Base-by-base conservation (phyloP, 64 coral and sea anemone species). In the Dendrophyllia cribrosa region DNA sequence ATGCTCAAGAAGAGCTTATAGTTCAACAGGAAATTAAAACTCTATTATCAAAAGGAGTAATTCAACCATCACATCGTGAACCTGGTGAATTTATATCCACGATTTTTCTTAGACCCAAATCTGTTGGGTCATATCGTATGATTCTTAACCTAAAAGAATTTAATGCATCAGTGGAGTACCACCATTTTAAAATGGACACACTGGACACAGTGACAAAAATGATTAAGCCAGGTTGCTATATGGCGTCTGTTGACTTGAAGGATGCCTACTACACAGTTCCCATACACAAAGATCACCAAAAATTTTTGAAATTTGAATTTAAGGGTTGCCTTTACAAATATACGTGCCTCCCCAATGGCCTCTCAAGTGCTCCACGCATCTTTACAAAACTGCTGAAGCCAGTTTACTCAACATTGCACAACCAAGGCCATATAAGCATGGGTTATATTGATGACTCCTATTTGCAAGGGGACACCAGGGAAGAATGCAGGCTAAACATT, bases 371-470 rank as follows among this genome's bases (percentile, higher is more conserved):
- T 11, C 72, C 72, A 58, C 71, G 87, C 53, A 62, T 76, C 43
- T 88, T 88, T 66, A 77, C 74, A 51, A 88, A 88, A 58, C 43
- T 91, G 77, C 88, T 91, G 46, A 91, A 91, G 66, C 65, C 75
- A 70, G 88, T 82, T 78, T 91, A 81, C 52, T 79, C 88, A 70
- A 91, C 77, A 16, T 62, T 91, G 88, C 88, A 91, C 67, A 91
- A 91, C 48, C 59, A 82, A 50, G 88, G 88, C 20, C 51, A 91
- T 81, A 4, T 91, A 59, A 91, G 88, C 24, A 15, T 23, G 16
- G 64, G 65, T 15, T 82, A 91, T 84, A 91, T 91, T 26, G 89
- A 96, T 56, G 84, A 92, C 50, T 88, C 94, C 9, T 69, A 92
- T 56, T 88, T 96, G 16, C 76, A 88, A 55, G 94, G 94, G 20